phyloP scores from a whole-genome alignment of 37 sponge, comb jelly and placozoan genomes.

The Oscarella lobularis region DNA sequence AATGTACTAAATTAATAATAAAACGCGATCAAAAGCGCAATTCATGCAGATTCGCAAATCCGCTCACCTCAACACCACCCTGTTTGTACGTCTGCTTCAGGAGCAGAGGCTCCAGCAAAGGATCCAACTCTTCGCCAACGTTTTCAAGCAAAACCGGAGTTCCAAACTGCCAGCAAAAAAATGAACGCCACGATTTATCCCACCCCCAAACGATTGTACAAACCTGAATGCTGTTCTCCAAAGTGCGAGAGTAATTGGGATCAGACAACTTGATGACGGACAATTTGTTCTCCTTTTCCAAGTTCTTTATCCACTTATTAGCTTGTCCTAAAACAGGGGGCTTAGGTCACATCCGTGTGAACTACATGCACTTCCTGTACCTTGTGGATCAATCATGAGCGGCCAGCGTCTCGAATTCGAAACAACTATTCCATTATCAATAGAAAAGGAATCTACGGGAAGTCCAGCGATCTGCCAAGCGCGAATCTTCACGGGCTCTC shows the following conservation, averaged over 20 bases:
- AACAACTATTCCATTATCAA: constrained; percentile 89
- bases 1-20: constrained; percentile 41
- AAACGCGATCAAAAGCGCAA: background rate
- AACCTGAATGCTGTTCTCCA: constrained; percentile 94
- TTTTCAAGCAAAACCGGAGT: constrained; percentile 88
- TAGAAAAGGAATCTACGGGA: constrained; percentile 94
- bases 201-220: background rate
- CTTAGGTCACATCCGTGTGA: too few relatives aligned
- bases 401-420: constrained; percentile 92
- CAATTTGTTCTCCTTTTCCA: constrained; percentile 87
- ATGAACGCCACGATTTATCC: background rate
- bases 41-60: background rate
- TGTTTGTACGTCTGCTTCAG: constrained; percentile 90
- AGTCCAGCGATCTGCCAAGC: constrained; percentile 91
- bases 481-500: constrained; percentile 91
- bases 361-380: too few relatives aligned
- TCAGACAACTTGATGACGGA: constrained; percentile 92
- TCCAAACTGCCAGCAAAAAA: constrained; percentile 40
- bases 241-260: constrained; percentile 87
- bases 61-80: constrained; percentile 63
- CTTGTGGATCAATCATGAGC: constrained; percentile 96
- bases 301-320: constrained; percentile 99
- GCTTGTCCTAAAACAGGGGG: constrained; percentile 95
- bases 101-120: constrained; percentile 90
- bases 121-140: constrained; percentile 93